Conservation (phyloP, 2,888 invertebrate genomes). For the Ectemnius cavifrons region DNA sequence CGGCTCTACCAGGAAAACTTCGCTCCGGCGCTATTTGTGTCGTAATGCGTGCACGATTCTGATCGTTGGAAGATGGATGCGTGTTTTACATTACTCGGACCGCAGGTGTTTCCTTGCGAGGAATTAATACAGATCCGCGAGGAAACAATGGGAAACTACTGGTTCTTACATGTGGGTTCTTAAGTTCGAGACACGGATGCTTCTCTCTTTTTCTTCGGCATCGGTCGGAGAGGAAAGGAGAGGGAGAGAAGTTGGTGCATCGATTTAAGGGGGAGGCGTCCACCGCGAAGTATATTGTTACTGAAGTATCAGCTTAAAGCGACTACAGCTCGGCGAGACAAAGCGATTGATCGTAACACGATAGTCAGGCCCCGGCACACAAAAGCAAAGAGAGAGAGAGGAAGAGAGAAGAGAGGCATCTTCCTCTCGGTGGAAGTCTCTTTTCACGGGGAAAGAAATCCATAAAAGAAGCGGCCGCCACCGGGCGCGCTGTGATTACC, state of each 20-base stretch:
- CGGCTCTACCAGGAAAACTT: background rate
- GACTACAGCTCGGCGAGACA: slow-evolving; percentile 33
- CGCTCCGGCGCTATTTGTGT: background rate
- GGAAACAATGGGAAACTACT: background rate
- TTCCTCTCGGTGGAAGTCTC: slow-evolving; percentile 23
- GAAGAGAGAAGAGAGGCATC: slow-evolving; percentile 16
- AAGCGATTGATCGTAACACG: slow-evolving; percentile 45
- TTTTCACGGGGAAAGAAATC: slow-evolving; percentile 27
- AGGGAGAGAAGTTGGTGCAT: slow-evolving; percentile 27
- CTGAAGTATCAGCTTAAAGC: slow-evolving; percentile 49
- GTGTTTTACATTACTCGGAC: background rate
- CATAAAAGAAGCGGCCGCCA: slow-evolving; percentile 44
- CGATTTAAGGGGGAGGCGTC: slow-evolving; percentile 45
- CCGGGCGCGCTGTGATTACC: slow-evolving; percentile 40
- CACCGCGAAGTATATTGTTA: slow-evolving; percentile 47
- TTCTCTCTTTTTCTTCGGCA: background rate
- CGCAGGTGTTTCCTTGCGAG: background rate
- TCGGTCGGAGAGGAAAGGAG: too few relatives aligned
- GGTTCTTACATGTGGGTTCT: too few relatives aligned
- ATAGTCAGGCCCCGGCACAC: slow-evolving; percentile 20
- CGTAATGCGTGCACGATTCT: background rate
- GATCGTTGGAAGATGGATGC: too few relatives aligned
- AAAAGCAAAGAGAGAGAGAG: slow-evolving; percentile 28
- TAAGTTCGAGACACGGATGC: background rate
- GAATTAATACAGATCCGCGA: slow-evolving; percentile 4